Evolutionary conservation across 2,888 invertebrate species (phyloP).

Genomic region (Panopea generosa): DNA sequence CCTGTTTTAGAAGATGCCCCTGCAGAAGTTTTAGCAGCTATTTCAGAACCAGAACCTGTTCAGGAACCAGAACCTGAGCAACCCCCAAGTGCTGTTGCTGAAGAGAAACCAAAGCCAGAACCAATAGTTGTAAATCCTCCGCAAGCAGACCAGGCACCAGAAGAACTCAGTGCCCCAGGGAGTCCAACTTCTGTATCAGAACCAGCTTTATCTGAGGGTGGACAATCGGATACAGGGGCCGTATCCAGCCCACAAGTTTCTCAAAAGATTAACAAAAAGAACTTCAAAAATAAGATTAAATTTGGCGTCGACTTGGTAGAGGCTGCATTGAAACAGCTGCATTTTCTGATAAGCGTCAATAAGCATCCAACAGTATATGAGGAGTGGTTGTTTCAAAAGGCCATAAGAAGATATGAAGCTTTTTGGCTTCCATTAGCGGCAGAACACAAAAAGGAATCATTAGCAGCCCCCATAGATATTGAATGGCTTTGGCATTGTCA

Average conservation of each 20-base stretch:
- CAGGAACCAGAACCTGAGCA: slow-evolving; percentile 16
- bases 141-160: slow-evolving; percentile 6
- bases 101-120: neutral
- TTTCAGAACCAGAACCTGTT: slow-evolving; percentile 15
- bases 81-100: neutral
- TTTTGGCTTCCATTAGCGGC: slow-evolving; percentile 86
- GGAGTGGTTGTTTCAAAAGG: slow-evolving; percentile 83
- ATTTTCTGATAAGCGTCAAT: slow-evolving; percentile 77
- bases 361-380: slow-evolving; percentile 75
- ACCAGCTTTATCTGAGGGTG: slow-evolving; percentile 35
- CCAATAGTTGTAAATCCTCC: slow-evolving; percentile 2
- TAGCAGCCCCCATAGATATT: slow-evolving; percentile 86
- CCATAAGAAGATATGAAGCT: slow-evolving; percentile 86
- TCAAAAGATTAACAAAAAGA: slow-evolving; percentile 62
- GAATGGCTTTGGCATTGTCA: slow-evolving; percentile 87
- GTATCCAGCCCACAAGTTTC: slow-evolving; percentile 56
- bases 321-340: slow-evolving; percentile 68
- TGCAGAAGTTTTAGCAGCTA: slow-evolving; percentile 28
- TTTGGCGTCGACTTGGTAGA: slow-evolving; percentile 67
- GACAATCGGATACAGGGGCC: slow-evolving; percentile 23
- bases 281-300: slow-evolving; percentile 63
- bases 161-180: slow-evolving; percentile 40
- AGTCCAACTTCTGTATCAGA: slow-evolving; percentile 37
- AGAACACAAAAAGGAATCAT: slow-evolving; percentile 75
- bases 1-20: slow-evolving; percentile 40